Percentiles rank a stretch among this genome's conserved stretches.
Conservation (phyloP, 1,140 invertebrate genomes). For the Notospermus geniculatus region DNA sequence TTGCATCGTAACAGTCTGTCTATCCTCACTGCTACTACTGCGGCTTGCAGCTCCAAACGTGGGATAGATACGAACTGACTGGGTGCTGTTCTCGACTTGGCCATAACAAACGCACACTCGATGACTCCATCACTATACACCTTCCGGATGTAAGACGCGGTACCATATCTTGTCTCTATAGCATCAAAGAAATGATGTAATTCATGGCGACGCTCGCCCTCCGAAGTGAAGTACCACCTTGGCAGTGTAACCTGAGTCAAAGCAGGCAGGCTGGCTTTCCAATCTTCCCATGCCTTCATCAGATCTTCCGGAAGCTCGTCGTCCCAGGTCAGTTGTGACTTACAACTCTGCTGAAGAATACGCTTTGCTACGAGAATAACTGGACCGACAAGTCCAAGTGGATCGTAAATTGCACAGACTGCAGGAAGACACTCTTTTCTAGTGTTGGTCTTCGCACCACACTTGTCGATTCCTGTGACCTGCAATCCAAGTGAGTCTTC, state of each 20-base stretch:
- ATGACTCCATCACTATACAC: not conserved
- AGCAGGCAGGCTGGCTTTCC: not conserved
- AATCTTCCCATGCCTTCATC: not conserved
- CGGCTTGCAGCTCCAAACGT: conserved; percentile 7
- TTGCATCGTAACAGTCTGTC: not conserved
- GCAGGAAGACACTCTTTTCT: not conserved
- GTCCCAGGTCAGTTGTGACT: not conserved
- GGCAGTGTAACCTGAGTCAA: not conserved
- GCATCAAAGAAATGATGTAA: conserved; percentile 7
- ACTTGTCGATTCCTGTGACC: not conserved
- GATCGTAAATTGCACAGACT: not conserved
- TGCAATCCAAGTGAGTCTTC: not conserved
- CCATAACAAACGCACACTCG: not conserved
- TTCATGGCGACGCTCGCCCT: not conserved
- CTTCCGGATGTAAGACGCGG: not conserved
- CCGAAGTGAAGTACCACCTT: not conserved
- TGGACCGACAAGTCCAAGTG: not conserved
- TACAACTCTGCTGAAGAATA: not conserved
- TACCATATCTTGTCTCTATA: not conserved
- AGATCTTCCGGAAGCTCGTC: not conserved
- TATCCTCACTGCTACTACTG: not conserved
- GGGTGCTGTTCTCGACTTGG: conserved; percentile 3
- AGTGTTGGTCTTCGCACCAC: no score
- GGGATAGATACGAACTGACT: not conserved
- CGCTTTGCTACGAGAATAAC: not conserved